phyloP scores from a whole-genome alignment of 37 sponge, comb jelly and placozoan species.

The Hormiphora californensis region DNA sequence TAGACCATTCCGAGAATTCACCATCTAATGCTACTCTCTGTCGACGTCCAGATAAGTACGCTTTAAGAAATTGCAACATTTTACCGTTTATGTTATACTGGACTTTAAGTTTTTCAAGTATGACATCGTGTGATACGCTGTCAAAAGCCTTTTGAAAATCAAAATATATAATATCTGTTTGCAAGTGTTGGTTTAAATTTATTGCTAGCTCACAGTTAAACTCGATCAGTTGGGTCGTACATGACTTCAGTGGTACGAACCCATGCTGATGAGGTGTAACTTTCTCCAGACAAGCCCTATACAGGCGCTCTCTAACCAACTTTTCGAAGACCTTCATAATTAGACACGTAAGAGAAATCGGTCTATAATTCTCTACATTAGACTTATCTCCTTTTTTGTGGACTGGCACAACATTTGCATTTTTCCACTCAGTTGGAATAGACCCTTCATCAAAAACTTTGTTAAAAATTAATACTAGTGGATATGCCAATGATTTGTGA shows the following conservation, averaged over 20 bases:
- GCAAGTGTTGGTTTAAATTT: neutral
- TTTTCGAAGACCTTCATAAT: neutral
- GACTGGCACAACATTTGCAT: neutral
- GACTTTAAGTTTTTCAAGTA: neutral
- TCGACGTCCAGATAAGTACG: no score
- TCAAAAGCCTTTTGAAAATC: no score
- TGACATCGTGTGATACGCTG: neutral
- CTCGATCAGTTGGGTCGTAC: neutral
- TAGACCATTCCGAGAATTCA: no score
- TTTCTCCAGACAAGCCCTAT: neutral
- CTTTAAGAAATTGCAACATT: neutral
- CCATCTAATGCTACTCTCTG: no score
- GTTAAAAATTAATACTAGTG: no score
- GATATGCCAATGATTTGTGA: no score
- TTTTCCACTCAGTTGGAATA: neutral
- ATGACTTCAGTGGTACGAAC: neutral
- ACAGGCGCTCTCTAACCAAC: neutral
- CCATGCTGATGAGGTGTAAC: neutral
- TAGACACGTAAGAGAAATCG: neutral
- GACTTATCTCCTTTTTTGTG: neutral
- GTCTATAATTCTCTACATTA: neutral
- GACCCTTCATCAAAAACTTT: no score
- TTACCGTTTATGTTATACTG: neutral
- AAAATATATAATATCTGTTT: neutral
- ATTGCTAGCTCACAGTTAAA: neutral